Evolutionary conservation across 1,140 invertebrate species (phyloP).

Genomic region (Drosophila littoralis): DNA sequence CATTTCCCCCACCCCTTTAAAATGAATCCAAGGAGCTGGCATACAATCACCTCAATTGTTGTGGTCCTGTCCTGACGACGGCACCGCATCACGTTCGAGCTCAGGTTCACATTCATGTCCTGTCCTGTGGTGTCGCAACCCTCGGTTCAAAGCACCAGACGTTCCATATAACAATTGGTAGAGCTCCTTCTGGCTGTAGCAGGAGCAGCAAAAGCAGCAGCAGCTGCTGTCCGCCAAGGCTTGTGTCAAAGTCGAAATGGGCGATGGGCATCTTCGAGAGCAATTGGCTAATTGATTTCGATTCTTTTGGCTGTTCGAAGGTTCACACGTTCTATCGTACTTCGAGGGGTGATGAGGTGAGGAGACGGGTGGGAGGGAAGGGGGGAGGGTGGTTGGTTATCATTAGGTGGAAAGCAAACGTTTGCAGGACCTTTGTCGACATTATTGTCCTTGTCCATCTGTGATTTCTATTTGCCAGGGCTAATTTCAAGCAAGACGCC

Average conservation of each 20-base stretch:
- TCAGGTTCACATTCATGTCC: constrained; percentile 16
- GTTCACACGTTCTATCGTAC: constrained; percentile 63
- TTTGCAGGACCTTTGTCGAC: constrained; percentile 71
- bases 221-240: background rate
- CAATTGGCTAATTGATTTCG: constrained; percentile 82
- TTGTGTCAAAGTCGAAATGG: constrained; percentile 38
- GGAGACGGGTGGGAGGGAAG: background rate
- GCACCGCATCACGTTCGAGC: constrained; percentile 27
- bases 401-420: constrained; percentile 64
- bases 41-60: constrained; percentile 51
- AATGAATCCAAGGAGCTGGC: constrained; percentile 16
- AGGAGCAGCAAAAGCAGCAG: background rate
- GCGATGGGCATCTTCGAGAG: constrained; percentile 65
- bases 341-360: too few species aligned
- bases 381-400: constrained; percentile 15
- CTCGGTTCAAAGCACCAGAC: constrained; percentile 58
- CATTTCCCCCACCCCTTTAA: background rate
- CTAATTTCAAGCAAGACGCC: constrained; percentile 72
- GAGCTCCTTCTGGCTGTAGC: background rate
- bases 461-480: constrained; percentile 59
- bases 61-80: constrained; percentile 41
- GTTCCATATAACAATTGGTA: constrained; percentile 54
- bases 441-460: constrained; percentile 73
- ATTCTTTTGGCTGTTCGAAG: constrained; percentile 61
- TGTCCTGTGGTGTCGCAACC: constrained; percentile 31